phyloP scores from a whole-genome alignment of 1,140 invertebrate species.

The Calliopsis andreniformis region DNA sequence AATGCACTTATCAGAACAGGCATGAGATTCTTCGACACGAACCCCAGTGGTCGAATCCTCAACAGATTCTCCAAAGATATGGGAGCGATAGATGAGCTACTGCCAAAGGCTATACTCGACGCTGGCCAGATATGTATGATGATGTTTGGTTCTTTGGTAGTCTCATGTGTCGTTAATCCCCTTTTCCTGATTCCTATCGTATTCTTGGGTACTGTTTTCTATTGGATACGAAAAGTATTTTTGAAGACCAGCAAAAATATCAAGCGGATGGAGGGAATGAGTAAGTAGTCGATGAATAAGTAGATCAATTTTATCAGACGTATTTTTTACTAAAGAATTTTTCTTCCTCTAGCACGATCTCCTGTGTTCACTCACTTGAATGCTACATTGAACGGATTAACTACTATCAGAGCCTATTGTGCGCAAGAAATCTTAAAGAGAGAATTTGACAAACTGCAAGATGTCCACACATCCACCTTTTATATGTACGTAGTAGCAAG shows the following conservation, averaged over 20 bases:
- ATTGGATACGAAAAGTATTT: slow-evolving; percentile 89
- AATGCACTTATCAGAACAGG: slow-evolving; percentile 81
- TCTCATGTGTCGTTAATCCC: slow-evolving; percentile 89
- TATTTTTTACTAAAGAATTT: slow-evolving; percentile 79
- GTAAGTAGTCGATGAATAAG: no score
- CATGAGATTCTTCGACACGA: slow-evolving; percentile 91
- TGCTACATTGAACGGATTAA: slow-evolving; percentile 92
- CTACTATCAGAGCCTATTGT: slow-evolving; percentile 93
- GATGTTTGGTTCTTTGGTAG: slow-evolving; percentile 83
- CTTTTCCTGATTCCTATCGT: slow-evolving; percentile 88
- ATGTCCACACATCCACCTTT: slow-evolving; percentile 85
- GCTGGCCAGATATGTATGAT: slow-evolving; percentile 86
- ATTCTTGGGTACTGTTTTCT: slow-evolving; percentile 86
- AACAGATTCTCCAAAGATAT: slow-evolving; percentile 91
- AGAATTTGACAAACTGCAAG: slow-evolving; percentile 88
- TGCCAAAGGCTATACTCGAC: slow-evolving; percentile 91
- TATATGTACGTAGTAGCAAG: slow-evolving; percentile 86
- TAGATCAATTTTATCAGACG: no score
- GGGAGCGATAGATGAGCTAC: slow-evolving; percentile 91
- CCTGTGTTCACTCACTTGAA: slow-evolving; percentile 95
- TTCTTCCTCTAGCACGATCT: slow-evolving; percentile 84
- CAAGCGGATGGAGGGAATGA: slow-evolving; percentile 91
- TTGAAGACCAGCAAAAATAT: slow-evolving; percentile 91
- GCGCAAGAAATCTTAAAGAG: slow-evolving; percentile 89
- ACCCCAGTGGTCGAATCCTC: slow-evolving; percentile 87